These are phyloP conservation scores for Myotis findleyi DNA, from an alignment of 2,797 vertebrate species.

Conservation along the genomic window DNA sequence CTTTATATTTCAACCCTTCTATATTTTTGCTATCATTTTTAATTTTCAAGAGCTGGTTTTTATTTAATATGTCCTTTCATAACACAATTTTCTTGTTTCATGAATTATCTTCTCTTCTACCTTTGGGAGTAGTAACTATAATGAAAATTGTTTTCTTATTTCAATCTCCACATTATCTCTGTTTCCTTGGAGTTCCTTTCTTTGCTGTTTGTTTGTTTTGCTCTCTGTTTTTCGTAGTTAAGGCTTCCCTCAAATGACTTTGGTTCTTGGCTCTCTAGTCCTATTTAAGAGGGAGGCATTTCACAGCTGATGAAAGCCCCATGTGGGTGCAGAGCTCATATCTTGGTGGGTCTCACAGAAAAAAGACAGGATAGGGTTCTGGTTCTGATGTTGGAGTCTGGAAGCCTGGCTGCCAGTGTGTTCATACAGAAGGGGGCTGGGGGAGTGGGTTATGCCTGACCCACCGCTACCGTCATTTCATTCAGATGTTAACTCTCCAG, in stretches of 20 bases:
- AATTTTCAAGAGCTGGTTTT: slow-evolving; percentile 38
- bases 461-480: neutral
- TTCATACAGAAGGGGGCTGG: no score
- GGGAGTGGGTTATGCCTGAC: neutral
- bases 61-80: neutral
- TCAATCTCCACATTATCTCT: slow-evolving; percentile 49
- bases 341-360: neutral
- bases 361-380: neutral
- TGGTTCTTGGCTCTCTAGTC: slow-evolving; percentile 46
- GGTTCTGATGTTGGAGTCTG: neutral
- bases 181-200: slow-evolving; percentile 70
- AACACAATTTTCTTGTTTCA: slow-evolving; percentile 53
- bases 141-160: slow-evolving; percentile 61
- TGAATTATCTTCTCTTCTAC: neutral
- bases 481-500: neutral
- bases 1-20: neutral
- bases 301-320: neutral
- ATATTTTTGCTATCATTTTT: neutral
- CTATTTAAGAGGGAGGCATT: neutral
- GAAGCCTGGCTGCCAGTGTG: neutral
- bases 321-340: neutral
- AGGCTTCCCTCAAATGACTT: slow-evolving; percentile 52
- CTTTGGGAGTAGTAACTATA: slow-evolving; percentile 25
- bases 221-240: slow-evolving; percentile 60
- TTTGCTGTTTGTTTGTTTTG: slow-evolving; percentile 72